Evolutionary conservation across 2,888 invertebrate species (phyloP), one percentile per base, ranked within the genome.

Genomic region (Lingula anatina): DNA sequence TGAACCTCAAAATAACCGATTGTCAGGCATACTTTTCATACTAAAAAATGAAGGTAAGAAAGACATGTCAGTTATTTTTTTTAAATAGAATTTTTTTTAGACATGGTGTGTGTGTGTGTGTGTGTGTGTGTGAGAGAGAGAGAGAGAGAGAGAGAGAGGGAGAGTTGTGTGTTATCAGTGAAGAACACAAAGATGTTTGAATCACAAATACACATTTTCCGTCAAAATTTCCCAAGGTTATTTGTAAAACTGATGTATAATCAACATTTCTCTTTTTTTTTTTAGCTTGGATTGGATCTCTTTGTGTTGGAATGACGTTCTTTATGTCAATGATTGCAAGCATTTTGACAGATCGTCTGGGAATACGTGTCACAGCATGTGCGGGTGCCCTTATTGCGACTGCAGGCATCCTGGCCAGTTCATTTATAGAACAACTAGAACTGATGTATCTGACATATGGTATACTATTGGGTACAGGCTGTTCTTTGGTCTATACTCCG

Each of bases 401-500:
- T 2, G 71, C 81, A 9, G 90, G 91, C 44, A 84, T 94, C 80
- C 72, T 92, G 45, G 71, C 88, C 15, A 90, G 91, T 9, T 91
- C 92, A 0, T 87, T 89, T 67, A 83, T 85, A 57, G 81, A 81
- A 21, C 71, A 85, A 77, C 84, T 92, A 15, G 83, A 84, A 61
- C 82, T 85, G 18, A 82, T 94, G 46, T 91, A 86, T 76, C 81
- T 93, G 53, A 92, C 92, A 0, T 93, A 90, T 72, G 92, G 94
- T 9, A 79, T 93, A 26, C 84, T 93, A 83, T 89, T 90, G 62
- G 94, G 94, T 0, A 73, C 89, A 27, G 94, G 94, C 9, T 89
- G 90, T 2, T 90, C 93, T 0, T 79, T 93, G 42, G 87, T 89
- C 0, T 94, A 95, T 77, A 92, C 91, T 0, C 94, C 94, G 15